Evolutionary conservation across 2,888 invertebrate genomes (phyloP).

Genomic region (Pelosia muscerda): DNA sequence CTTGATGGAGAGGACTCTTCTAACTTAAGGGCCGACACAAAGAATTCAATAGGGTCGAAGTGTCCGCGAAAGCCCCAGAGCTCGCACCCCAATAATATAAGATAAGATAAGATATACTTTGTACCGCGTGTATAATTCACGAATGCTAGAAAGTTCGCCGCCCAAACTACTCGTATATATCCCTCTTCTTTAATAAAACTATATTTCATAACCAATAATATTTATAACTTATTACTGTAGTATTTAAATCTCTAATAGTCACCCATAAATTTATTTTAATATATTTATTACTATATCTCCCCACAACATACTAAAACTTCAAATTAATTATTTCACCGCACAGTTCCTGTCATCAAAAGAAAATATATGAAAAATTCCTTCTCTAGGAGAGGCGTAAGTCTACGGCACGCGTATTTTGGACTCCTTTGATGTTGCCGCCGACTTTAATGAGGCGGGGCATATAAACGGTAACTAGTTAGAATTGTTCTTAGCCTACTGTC

Average conservation of each 20-base stretch:
- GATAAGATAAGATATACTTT: too few relatives aligned
- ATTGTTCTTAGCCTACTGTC: constrained; percentile 76
- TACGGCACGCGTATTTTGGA: constrained; percentile 83
- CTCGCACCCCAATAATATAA: too few relatives aligned
- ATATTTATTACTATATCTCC: constrained; percentile 18
- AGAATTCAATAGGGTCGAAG: too few relatives aligned
- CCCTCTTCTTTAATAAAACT: neutral
- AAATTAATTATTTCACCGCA: constrained; percentile 46
- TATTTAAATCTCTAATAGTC: constrained; percentile 11
- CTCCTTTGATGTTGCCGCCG: constrained; percentile 89
- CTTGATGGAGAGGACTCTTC: too few relatives aligned
- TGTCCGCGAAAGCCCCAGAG: too few relatives aligned
- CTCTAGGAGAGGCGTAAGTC: constrained; percentile 70
- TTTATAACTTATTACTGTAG: constrained; percentile 18
- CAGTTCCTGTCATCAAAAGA: constrained; percentile 44
- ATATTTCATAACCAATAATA: neutral
- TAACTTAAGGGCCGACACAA: too few relatives aligned
- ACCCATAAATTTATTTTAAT: constrained; percentile 26
- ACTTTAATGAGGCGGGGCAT: constrained; percentile 82
- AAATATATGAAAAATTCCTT: constrained; percentile 51
- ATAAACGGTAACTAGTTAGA: constrained; percentile 80
- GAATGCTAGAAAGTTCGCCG: neutral
- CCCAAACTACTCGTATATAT: neutral
- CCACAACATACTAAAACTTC: constrained; percentile 22
- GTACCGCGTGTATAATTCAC: neutral